phyloP scores from a whole-genome alignment of 2,888 invertebrate genomes.

The Calliphora vomitoria region DNA sequence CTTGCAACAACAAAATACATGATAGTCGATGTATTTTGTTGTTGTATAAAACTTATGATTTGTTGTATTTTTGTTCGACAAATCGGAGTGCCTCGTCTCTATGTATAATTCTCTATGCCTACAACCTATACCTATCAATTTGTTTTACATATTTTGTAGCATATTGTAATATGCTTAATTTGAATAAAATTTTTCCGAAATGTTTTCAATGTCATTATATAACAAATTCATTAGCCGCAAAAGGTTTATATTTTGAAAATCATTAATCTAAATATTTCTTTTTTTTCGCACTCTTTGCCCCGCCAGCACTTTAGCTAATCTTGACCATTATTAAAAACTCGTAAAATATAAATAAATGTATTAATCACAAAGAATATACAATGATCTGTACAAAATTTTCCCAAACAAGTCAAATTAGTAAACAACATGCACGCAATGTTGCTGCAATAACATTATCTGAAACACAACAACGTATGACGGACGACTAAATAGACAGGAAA shows the following conservation, averaged over 20 bases:
- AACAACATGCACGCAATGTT: slow-evolving; percentile 58
- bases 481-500: slow-evolving; percentile 51
- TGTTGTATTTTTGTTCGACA: too few relatives aligned
- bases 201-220: not conserved
- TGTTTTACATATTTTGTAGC: too few relatives aligned
- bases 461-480: slow-evolving; percentile 1
- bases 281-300: not conserved
- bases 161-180: too few relatives aligned
- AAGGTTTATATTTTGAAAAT: not conserved
- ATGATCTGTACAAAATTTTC: slow-evolving; percentile 24
- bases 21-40: too few relatives aligned
- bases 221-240: not conserved
- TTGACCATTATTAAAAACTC: slow-evolving; percentile 25
- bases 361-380: slow-evolving; percentile 39
- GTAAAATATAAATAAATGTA: slow-evolving; percentile 8
- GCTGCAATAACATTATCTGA: slow-evolving; percentile 21
- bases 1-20: too few relatives aligned
- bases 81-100: too few relatives aligned
- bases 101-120: too few relatives aligned
- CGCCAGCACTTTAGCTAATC: not conserved
- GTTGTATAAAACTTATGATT: too few relatives aligned
- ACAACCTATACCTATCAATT: too few relatives aligned
- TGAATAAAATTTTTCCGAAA: too few relatives aligned
- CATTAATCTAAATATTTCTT: not conserved
- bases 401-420: slow-evolving; percentile 47